Base-by-base conservation (phyloP, 2,113 vertebrate species). In the Syngnathoides biaculeatus region DNA sequence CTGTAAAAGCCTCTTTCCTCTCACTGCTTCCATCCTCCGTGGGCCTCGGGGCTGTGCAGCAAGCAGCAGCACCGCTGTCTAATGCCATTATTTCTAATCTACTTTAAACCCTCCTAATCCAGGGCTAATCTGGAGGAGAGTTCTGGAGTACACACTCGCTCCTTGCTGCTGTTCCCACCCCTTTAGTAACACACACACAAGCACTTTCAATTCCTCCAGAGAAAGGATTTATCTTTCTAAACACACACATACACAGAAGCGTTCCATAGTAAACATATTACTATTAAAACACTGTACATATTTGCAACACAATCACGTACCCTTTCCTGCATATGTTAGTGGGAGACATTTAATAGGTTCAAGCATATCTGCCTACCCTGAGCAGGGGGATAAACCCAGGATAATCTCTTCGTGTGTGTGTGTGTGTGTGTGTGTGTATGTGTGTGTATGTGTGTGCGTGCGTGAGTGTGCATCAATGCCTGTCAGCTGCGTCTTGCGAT, bases 31-130 rank as follows among this genome's bases (percentile, higher is more conserved):
- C 78, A 74, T 82, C 84, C 87, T 80, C 84, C 55, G 72, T 13
- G 65, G 84, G 81, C 83, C 80, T 75, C 81, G 56, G 84, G 84
- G 72, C 83, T 79, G 79, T 82, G 87, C 78, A 79, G 87, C 60
- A 17, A 62, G 40, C 59, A 6, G 59, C 81, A 75, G 81, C 81
- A 66, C 79, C 76, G 70, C 83, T 77, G 83, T 79, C 87, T 90
- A 90, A 90, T 90, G 86, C 87, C 87, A 90, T 90, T 90, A 90
- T 90, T 88, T 86, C 87, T 90, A 89, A 90, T 89, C 89, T 87
- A 74, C 75, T 68, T 72, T 89, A 90, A 90, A 87, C 79, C 89
- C 87, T 88, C 86, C 89, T 89, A 90, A 90, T 88, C 87, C 87
- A 73, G 86, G 80, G 88, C 87, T 90, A 90, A 90, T 90, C 88